Evolutionary conservation across 2,113 vertebrate genomes (phyloP), one percentile per base, ranked within the genome.

Genomic region (Opisthocomus hoazin): DNA sequence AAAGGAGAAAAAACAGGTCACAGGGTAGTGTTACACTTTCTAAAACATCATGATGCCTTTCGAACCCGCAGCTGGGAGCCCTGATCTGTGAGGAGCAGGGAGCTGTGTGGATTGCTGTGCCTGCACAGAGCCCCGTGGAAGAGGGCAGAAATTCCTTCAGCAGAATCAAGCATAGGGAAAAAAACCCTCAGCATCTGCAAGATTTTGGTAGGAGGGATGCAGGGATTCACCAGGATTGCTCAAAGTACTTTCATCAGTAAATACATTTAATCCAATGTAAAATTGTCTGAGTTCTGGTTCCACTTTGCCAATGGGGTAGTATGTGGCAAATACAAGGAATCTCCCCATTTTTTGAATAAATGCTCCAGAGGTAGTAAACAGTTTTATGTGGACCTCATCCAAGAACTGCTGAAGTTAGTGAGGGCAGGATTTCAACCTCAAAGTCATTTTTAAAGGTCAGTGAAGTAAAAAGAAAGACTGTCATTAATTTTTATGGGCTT

Each of bases 401-500:
- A 90, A 84, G 71, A 89, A 76, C n/a, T 11, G 2, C 50, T 68
- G 60, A 78, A 95, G 77, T 60, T 63, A 78, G 23, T 27, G 48
- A 92, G 53, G 36, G 34, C 24, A 87, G 36, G 48, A 93, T 84
- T 95, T 93, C 77, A 94, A 81, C 56, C 57, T 65, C 78, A n/a
- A 78, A 90, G 34, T 65, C 5, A 65, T 57, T 84, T 89, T 46
- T 84, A 89, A 89, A 87, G 61, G 73, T 88, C 69, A 89, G 3
- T 45, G 11, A 94, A 93, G 41, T 24, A 91, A 84, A 93, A 92
- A 77, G 43, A 92, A 91, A 91, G 75, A 65, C 56, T 88, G 76
- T 1, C 24, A 81, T 46, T 77, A 64, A 56, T 80, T 81, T 89
- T 92, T 29, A 64, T 48, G 56, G 56, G 56, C 36, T 84, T 86